These are phyloP conservation scores for Anthoscopus minutus DNA, from an alignment of 2,113 vertebrate genomes.

Conservation along the genomic window DNA sequence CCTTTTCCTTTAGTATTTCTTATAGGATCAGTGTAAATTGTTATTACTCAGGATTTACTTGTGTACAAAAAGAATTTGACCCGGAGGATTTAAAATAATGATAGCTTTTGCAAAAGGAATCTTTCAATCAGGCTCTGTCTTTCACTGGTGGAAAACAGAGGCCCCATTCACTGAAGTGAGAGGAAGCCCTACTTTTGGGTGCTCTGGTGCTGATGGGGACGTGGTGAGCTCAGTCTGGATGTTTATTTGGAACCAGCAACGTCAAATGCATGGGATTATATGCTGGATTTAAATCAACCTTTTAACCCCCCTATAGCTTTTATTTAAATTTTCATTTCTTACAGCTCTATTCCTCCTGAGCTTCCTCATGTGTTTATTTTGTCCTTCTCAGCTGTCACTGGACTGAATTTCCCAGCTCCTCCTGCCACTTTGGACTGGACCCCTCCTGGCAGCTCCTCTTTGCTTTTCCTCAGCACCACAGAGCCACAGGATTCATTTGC, in stretches of 20 bases:
- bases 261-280: not conserved
- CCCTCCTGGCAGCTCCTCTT: not conserved
- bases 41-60: not conserved
- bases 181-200: not conserved
- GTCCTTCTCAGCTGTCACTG: not conserved
- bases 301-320: not conserved
- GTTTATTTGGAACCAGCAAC: not conserved
- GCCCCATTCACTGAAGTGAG: not conserved
- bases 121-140: not conserved
- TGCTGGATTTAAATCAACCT: not conserved
- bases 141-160: not conserved
- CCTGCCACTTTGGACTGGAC: not conserved
- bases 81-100: not conserved
- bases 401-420: not conserved
- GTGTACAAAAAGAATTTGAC: not conserved
- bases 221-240: not conserved
- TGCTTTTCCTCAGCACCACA: not conserved
- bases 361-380: not conserved
- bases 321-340: not conserved
- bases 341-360: not conserved
- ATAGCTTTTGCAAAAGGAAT: not conserved
- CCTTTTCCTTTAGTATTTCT: not conserved
- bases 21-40: not conserved
- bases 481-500: not conserved
- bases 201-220: not conserved